A percentile compares a stretch with the other conserved stretches of the same genome.
Conservation (phyloP, 2,888 invertebrate species). For the Carcina quercana region DNA sequence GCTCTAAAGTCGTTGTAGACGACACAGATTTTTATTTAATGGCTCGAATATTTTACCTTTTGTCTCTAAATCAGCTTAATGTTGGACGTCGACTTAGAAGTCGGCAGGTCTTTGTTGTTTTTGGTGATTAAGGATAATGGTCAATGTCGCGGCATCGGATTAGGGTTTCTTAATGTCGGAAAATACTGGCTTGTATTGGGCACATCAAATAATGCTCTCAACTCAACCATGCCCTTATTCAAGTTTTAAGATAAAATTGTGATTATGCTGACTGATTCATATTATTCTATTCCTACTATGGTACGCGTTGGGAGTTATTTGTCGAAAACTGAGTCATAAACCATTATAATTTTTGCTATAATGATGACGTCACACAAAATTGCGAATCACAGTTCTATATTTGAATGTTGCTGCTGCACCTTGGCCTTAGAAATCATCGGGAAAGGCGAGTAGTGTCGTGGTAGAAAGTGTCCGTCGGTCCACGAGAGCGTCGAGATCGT, state of each 20-base stretch:
- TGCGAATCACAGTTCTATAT: too few relatives aligned
- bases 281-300: too few relatives aligned
- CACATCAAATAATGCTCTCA: slow-evolving; percentile 2
- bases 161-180: slow-evolving; percentile 4
- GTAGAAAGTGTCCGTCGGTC: slow-evolving; percentile 45
- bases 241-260: too few relatives aligned
- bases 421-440: slow-evolving; percentile 16
- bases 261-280: too few relatives aligned
- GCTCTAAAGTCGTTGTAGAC: slow-evolving; percentile 6
- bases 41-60: slow-evolving; percentile 7
- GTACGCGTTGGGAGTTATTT: too few relatives aligned
- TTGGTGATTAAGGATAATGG: slow-evolving; percentile 4
- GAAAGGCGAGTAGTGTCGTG: slow-evolving; percentile 30
- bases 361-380: too few relatives aligned
- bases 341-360: too few relatives aligned
- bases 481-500: slow-evolving; percentile 29
- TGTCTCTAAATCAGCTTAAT: slow-evolving; percentile 5
- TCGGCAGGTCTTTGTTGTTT: slow-evolving; percentile 5
- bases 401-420: too few relatives aligned
- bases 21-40: slow-evolving; percentile 13
- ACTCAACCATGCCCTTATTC: too few relatives aligned
- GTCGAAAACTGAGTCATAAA: too few relatives aligned
- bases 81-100: slow-evolving; percentile 3
- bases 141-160: slow-evolving; percentile 5
- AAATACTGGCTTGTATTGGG: slow-evolving; percentile 3